A percentile compares a stretch with the other conserved stretches of the same genome.
Evolutionary conservation across 2,113 vertebrate genomes (phyloP).

Genomic region (Excalfactoria chinensis): DNA sequence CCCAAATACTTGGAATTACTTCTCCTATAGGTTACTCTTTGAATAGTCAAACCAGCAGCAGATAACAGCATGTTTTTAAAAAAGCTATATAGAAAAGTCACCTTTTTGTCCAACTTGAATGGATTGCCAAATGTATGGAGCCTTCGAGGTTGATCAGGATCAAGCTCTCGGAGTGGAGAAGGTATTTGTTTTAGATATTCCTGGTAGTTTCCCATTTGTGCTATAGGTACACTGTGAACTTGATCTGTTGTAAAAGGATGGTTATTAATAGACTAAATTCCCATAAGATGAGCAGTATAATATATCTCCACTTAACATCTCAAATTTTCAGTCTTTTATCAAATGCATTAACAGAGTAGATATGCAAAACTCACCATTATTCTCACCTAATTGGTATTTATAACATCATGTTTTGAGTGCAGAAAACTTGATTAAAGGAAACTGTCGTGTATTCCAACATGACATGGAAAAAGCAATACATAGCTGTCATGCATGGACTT

Average conservation of each 20-base stretch:
- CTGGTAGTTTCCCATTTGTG: slow-evolving; percentile 98
- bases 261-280: neutral
- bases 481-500: neutral
- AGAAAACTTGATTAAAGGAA: neutral
- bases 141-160: slow-evolving; percentile 94
- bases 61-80: neutral
- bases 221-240: slow-evolving; percentile 94
- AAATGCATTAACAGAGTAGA: neutral
- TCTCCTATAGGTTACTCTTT: neutral
- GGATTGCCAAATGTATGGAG: slow-evolving; percentile 97
- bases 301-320: neutral
- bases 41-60: neutral
- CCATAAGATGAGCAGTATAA: no score
- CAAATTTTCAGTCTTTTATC: neutral
- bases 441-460: neutral
- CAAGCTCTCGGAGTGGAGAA: slow-evolving; percentile 93
- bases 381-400: neutral
- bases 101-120: slow-evolving; percentile 98
- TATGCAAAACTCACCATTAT: neutral
- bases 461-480: neutral
- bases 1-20: neutral
- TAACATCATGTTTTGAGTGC: neutral
- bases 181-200: slow-evolving; percentile 93
- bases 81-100: slow-evolving; percentile 33
- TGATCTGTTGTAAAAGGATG: slow-evolving; percentile 82